These are phyloP conservation scores for Phaethornis superciliosus DNA, from an alignment of 2,113 vertebrate species.

Conservation along the genomic window DNA sequence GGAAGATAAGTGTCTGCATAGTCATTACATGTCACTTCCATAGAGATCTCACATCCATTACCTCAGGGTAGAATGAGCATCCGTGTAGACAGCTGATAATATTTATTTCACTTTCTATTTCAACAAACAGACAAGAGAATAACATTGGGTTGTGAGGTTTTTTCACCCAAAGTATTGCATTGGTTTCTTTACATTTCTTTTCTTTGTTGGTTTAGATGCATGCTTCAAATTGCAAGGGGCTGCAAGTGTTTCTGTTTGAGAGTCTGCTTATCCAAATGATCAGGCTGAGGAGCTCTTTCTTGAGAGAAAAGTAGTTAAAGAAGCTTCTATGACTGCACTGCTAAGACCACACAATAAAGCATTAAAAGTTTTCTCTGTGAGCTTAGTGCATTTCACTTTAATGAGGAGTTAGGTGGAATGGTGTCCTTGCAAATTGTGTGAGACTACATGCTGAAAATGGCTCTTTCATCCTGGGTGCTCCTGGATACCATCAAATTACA, in stretches of 20 bases:
- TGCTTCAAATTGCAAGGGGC: not conserved
- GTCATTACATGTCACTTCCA: not conserved
- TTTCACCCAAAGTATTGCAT: not conserved
- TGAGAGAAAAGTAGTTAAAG: not conserved
- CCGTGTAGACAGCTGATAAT: not conserved
- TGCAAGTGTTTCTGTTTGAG: not conserved
- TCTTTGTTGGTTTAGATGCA: not conserved
- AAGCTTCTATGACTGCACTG: not conserved
- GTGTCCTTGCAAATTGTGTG: not conserved
- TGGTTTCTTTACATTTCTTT: not conserved
- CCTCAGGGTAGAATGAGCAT: not conserved
- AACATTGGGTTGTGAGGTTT: no score
- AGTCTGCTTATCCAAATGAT: not conserved
- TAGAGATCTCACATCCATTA: not conserved
- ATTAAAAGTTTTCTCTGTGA: not conserved
- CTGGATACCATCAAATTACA: not conserved
- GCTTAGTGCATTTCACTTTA: not conserved
- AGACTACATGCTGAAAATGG: not conserved
- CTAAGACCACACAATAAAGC: not conserved
- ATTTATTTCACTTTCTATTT: slow-evolving; percentile 23
- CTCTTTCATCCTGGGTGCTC: not conserved
- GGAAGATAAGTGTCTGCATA: not conserved
- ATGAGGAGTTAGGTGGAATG: not conserved
- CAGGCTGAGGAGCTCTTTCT: not conserved
- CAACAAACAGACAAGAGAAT: not conserved